Percentiles rank a stretch among this genome's conserved stretches.
Evolutionary conservation across 1,140 invertebrate genomes (phyloP).

Genomic region (Neodiprion lecontei): DNA sequence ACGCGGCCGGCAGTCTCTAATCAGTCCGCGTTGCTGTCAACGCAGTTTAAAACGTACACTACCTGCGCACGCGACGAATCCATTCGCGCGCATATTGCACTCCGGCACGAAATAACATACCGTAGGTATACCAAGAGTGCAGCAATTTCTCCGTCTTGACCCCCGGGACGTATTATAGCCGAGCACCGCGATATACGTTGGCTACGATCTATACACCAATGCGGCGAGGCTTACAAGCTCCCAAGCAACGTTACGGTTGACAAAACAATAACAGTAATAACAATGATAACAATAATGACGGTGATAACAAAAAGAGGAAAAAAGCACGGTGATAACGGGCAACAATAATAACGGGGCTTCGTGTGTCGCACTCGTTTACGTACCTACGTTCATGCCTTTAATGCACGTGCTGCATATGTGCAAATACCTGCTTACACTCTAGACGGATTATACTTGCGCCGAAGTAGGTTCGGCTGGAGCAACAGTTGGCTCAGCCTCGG

Average conservation of each 20-base stretch:
- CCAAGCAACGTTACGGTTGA: background rate
- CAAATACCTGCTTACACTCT: background rate
- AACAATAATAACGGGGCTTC: background rate
- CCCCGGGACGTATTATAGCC: background rate
- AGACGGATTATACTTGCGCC: background rate
- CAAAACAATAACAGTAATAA: background rate
- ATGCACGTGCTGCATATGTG: background rate
- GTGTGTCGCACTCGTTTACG: background rate
- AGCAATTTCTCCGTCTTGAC: background rate
- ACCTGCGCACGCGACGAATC: background rate
- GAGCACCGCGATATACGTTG: background rate
- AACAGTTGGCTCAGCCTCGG: background rate
- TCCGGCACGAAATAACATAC: background rate
- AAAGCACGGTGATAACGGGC: background rate
- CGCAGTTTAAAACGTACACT: background rate
- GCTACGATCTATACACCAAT: background rate
- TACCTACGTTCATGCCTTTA: background rate
- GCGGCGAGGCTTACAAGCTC: no score
- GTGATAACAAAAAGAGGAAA: no score
- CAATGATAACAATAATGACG: background rate
- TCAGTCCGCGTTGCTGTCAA: constrained; percentile 3
- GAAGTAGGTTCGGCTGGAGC: background rate
- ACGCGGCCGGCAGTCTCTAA: background rate
- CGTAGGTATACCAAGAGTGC: no score
- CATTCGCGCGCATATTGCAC: background rate